These are phyloP conservation scores for Lasiurus borealis DNA, from an alignment of 2,113 vertebrate genomes.

Conservation along the genomic window DNA sequence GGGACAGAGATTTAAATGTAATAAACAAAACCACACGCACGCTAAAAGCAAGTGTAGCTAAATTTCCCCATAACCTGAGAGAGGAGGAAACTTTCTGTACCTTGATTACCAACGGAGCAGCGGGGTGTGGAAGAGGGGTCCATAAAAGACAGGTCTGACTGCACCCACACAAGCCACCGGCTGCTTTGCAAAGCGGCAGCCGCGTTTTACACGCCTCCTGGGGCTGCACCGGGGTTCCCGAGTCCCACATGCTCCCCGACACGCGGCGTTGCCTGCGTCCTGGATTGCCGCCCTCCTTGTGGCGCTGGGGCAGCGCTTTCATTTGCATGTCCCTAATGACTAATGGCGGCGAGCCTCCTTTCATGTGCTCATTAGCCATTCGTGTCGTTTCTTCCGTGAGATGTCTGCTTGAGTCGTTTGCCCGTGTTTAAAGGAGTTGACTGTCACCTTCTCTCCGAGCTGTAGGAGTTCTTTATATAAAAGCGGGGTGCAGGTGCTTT, in stretches of 20 bases:
- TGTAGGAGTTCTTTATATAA: not conserved
- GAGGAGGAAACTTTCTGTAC: not conserved
- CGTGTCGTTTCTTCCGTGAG: slow-evolving; percentile 36
- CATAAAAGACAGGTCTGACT: not conserved
- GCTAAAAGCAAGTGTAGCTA: not conserved
- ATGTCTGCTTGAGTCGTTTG: slow-evolving; percentile 30
- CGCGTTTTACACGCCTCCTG: too few species aligned
- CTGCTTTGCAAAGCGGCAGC: not conserved
- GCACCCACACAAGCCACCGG: not conserved
- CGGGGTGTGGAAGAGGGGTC: fast-evolving
- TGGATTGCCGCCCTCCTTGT: not conserved
- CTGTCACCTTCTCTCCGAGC: slow-evolving; percentile 24
- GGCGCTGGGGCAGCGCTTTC: not conserved
- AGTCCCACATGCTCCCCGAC: not conserved
- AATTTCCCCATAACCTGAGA: not conserved
- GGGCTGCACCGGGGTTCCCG: fast-evolving
- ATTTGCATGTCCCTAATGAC: slow-evolving; percentile 63
- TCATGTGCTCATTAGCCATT: slow-evolving; percentile 63
- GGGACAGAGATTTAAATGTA: not conserved
- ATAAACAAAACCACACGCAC: not conserved
- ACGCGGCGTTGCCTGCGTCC: not conserved
- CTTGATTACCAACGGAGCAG: not conserved
- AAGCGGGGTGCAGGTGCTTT: not conserved
- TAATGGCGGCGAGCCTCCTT: slow-evolving; percentile 22
- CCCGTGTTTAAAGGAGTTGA: slow-evolving; percentile 52